phyloP scores from a whole-genome alignment of 2,888 invertebrate species.

The Opisthograptis luteolata region DNA sequence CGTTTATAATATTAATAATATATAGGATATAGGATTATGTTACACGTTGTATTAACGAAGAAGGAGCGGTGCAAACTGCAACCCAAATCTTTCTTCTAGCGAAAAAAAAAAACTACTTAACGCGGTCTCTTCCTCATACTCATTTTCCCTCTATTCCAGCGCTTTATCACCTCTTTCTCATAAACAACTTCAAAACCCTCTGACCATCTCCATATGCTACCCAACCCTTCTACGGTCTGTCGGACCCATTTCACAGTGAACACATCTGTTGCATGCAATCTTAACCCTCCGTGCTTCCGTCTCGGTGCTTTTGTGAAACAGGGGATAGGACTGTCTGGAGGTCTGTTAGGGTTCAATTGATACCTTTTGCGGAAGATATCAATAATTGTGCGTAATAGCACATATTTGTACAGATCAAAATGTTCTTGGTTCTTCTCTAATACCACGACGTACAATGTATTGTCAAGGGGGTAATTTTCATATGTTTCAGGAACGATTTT shows the following conservation, averaged over 20 bases:
- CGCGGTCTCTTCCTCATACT: constrained; percentile 1
- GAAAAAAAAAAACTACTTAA: too few species aligned
- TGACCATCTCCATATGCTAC: constrained; percentile 4
- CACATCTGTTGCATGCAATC: constrained; percentile 6
- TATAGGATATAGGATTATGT: too few species aligned
- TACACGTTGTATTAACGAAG: too few species aligned
- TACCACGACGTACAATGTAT: neutral
- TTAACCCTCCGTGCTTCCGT: constrained; percentile 9
- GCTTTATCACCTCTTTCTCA: constrained; percentile 8
- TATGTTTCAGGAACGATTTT: too few species aligned
- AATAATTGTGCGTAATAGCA: neutral
- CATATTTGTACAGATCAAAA: constrained; percentile 9
- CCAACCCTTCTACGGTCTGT: neutral
- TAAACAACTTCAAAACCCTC: constrained; percentile 1
- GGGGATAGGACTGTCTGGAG: neutral
- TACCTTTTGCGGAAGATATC: constrained; percentile 2
- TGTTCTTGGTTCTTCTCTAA: neutral
- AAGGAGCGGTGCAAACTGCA: too few species aligned
- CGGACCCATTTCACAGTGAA: constrained; percentile 10
- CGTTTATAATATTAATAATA: too few species aligned
- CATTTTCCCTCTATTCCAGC: neutral
- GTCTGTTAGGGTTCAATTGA: neutral
- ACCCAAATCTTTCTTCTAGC: too few species aligned
- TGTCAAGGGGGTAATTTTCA: too few species aligned
- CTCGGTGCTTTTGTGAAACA: neutral